These are phyloP conservation scores for Andrena minutula DNA, from an alignment of 2,888 invertebrate genomes.

Conservation along the genomic window DNA sequence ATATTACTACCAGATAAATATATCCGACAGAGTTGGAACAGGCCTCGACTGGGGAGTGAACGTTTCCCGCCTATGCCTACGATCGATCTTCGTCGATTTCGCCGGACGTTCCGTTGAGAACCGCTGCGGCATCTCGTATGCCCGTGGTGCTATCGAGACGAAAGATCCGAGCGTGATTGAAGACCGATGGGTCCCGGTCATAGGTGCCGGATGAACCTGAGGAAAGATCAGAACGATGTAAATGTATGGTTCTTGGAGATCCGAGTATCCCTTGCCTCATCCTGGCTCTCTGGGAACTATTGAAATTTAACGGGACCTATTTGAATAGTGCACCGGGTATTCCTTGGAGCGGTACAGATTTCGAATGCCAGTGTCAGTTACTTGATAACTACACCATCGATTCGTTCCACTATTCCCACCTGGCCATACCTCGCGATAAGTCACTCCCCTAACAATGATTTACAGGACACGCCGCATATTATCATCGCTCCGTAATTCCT, in stretches of 20 bases:
- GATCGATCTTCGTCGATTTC: background rate
- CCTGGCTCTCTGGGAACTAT: conserved; percentile 11
- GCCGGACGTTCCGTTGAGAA: conserved; percentile 61
- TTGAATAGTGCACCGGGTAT: conserved; percentile 31
- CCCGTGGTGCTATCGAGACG: conserved; percentile 70
- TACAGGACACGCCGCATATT: background rate
- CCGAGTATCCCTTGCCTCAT: background rate
- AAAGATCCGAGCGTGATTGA: conserved; percentile 74
- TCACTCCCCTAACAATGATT: conserved; percentile 1
- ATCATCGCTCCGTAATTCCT: background rate
- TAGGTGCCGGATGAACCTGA: conserved; percentile 41
- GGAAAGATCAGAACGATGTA: conserved; percentile 27
- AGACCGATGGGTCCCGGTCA: conserved; percentile 62
- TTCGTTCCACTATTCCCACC: background rate
- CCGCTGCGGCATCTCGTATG: conserved; percentile 68
- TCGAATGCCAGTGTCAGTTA: background rate
- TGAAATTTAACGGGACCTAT: conserved; percentile 23
- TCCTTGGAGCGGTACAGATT: conserved; percentile 1
- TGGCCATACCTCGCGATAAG: background rate
- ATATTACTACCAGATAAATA: conserved; percentile 62
- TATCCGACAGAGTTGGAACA: conserved; percentile 39
- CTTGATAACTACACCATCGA: too few species aligned
- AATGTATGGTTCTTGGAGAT: conserved; percentile 27
- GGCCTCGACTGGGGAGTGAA: conserved; percentile 52
- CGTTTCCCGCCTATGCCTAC: conserved; percentile 8